A percentile compares a stretch with the other conserved stretches of the same genome.
phyloP scores from a whole-genome alignment of 2,888 invertebrate genomes.

The Hoplodrina ambigua region DNA sequence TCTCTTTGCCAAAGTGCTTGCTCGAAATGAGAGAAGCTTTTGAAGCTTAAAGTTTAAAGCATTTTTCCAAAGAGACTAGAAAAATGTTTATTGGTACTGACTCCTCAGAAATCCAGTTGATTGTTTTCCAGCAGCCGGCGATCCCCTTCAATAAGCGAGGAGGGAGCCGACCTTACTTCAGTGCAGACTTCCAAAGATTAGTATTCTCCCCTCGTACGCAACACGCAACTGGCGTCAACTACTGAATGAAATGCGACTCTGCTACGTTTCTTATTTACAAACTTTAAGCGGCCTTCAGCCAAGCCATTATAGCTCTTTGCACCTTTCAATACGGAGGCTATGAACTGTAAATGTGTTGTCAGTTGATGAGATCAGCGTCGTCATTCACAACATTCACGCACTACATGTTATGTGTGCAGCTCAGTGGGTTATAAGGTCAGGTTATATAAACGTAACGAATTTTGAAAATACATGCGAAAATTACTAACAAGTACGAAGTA shows the following conservation, averaged over 20 bases:
- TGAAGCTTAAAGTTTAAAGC: conserved; percentile 13
- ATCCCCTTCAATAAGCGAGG: conserved; percentile 51
- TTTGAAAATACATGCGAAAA: conserved; percentile 67
- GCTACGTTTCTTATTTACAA: conserved; percentile 69
- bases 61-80: conserved; percentile 6
- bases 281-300: conserved; percentile 48
- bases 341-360: conserved; percentile 48
- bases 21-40: conserved; percentile 4
- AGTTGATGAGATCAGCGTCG: conserved; percentile 72
- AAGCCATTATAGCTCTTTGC: conserved; percentile 63
- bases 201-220: conserved; percentile 67
- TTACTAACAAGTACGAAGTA: conserved; percentile 31
- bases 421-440: conserved; percentile 83
- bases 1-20: too few species aligned
- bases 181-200: conserved; percentile 57
- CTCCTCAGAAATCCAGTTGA: conserved; percentile 39
- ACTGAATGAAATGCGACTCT: conserved; percentile 74
- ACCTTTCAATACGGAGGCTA: conserved; percentile 44
- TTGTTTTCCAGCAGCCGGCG: conserved; percentile 44
- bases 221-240: conserved; percentile 72
- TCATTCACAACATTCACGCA: conserved; percentile 84
- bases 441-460: conserved; percentile 76
- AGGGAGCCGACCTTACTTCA: conserved; percentile 28
- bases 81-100: conserved; percentile 18
- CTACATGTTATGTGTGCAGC: conserved; percentile 80